These are phyloP conservation scores for Poecilia gillii DNA, from an alignment of 2,797 vertebrate genomes.

Conservation along the genomic window DNA sequence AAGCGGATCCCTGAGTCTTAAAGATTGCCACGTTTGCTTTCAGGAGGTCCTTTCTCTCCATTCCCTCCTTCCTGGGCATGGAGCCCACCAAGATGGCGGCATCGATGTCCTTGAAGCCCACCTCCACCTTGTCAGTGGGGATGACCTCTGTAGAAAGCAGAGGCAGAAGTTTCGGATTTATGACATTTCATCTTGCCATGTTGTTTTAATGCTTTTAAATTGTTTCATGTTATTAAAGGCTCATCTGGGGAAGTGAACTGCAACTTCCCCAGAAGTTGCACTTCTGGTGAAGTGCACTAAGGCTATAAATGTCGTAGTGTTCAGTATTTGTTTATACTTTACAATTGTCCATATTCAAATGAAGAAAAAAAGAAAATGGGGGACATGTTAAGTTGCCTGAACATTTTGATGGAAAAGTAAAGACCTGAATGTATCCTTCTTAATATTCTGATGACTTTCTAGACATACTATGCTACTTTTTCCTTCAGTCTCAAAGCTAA, in stretches of 20 bases:
- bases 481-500: not conserved
- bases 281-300: too few relatives aligned
- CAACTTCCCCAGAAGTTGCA: too few relatives aligned
- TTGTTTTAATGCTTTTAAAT: too few relatives aligned
- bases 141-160: slow-evolving; percentile 85
- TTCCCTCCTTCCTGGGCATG: slow-evolving; percentile 96
- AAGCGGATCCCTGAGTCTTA: slow-evolving; percentile 90
- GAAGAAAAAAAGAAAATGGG: too few relatives aligned
- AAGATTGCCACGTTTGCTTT: slow-evolving; percentile 98
- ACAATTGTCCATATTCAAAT: not conserved
- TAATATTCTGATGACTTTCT: not conserved
- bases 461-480: not conserved
- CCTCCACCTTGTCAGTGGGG: slow-evolving; percentile 92
- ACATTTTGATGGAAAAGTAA: not conserved
- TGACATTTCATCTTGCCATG: too few relatives aligned
- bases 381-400: not conserved
- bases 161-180: too few relatives aligned
- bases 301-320: not conserved
- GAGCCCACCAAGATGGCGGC: slow-evolving; percentile 94
- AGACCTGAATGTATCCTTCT: not conserved
- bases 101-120: slow-evolving; percentile 95
- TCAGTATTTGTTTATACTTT: not conserved
- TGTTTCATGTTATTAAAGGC: too few relatives aligned
- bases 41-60: slow-evolving; percentile 97
- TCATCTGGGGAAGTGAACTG: too few relatives aligned